Evolutionary conservation across 2,888 invertebrate species (phyloP), one percentile per base, ranked within the genome.

Genomic region (Anthophora plumipes): DNA sequence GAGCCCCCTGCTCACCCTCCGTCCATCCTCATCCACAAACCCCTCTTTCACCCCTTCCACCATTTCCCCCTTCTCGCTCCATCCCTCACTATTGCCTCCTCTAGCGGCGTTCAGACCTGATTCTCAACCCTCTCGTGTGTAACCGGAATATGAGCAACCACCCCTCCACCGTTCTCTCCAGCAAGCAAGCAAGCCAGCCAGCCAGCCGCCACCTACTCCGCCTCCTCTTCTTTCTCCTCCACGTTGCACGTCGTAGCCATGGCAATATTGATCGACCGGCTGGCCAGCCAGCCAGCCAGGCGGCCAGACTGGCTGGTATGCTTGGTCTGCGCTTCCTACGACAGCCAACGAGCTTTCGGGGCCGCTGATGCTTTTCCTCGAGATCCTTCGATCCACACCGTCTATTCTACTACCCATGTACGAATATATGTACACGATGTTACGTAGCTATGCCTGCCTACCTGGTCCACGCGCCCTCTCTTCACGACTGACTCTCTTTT

Each of bases 241-340:
- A 85, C 89, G 84, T 87, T 91, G 90, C 87, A 86, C 89, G 88
- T 81, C 90, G 92, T 92, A 91, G 89, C 82, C 92, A 92, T 92
- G 92, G 92, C 91, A 91, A 92, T 92, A 92, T 92, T 92, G 92
- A 92, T 92, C 92, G 86, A 83, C 74, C 88, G 82, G 84, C 74
- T 72, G 48, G 68, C 79, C 78, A 67, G 57, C 70, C 69, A 67
- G 57, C 70, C 69, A 59, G 66, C 82, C 86, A 74, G 82, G 69
- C 74, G 52, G 64, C 72, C 71, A 61, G 76, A 67, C 79, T 74
- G 82, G 81, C 84, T 81, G 84, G 78, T 76, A 83, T 77, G 78
- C 83, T 82, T 76, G 70, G 59, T 67, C 67, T 69, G 75, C 66
- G 70, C 60, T 84, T 81, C 73, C 82, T 82, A 82, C 74, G 72